These are phyloP conservation scores for Azemiops feae DNA, from an alignment of 2,113 vertebrate species.

Conservation along the genomic window DNA sequence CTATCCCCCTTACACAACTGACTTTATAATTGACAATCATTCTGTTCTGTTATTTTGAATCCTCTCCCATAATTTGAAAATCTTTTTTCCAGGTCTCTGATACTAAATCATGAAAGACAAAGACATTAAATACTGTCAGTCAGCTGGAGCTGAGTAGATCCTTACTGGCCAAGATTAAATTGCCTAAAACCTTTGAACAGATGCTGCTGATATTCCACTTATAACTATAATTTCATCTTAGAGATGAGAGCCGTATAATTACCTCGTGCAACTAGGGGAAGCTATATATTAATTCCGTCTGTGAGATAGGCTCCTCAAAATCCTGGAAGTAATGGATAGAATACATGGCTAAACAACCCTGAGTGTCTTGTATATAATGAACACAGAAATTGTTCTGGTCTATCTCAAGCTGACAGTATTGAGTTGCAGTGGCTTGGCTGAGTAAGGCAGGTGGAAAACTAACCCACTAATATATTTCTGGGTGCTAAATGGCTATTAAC, in stretches of 20 bases:
- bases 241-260: slow-evolving; percentile 16
- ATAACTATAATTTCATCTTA: slow-evolving; percentile 59
- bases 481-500: neutral
- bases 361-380: neutral
- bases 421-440: neutral
- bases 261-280: neutral
- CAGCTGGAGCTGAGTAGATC: slow-evolving; percentile 36
- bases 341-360: neutral
- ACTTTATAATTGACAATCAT: slow-evolving; percentile 32
- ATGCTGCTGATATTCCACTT: slow-evolving; percentile 56
- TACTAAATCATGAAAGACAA: slow-evolving; percentile 49
- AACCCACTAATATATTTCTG: neutral
- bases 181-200: slow-evolving; percentile 54
- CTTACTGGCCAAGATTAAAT: slow-evolving; percentile 45
- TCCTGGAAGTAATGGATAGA: neutral
- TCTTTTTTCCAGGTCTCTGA: slow-evolving; percentile 29
- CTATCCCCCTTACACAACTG: slow-evolving; percentile 28
- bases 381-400: neutral
- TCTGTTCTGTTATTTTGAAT: slow-evolving; percentile 44
- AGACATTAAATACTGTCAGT: slow-evolving; percentile 54
- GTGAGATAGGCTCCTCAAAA: neutral
- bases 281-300: slow-evolving; percentile 2
- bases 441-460: neutral
- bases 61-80: slow-evolving; percentile 45
- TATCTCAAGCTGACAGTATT: neutral